Evolutionary conservation across 64 coral and sea anemone species (phyloP).

Genomic region (Cladopsammia gracilis): DNA sequence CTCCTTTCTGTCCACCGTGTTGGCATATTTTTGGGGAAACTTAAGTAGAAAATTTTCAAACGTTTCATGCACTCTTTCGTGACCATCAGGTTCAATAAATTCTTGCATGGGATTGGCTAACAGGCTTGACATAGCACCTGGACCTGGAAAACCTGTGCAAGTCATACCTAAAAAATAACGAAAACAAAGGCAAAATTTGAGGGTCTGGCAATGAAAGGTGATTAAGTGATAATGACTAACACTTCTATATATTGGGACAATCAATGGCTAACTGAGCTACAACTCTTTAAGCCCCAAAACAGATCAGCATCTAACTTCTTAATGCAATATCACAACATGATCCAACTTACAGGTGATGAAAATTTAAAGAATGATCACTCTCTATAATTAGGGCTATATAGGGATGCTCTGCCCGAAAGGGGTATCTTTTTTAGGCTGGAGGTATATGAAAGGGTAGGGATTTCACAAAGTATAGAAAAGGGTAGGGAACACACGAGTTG

Average conservation of each 20-base stretch:
- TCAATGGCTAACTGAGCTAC: too few species aligned
- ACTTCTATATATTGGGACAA: background rate
- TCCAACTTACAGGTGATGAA: too few species aligned
- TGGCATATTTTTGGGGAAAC: constrained; percentile 78
- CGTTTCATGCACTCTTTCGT: constrained; percentile 55
- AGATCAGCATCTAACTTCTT: too few species aligned
- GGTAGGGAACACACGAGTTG: too few species aligned
- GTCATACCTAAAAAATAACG: constrained; percentile 59
- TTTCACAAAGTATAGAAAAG: too few species aligned
- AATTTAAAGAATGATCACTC: too few species aligned
- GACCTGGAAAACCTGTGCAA: constrained; percentile 88
- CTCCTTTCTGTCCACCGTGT: constrained; percentile 68
- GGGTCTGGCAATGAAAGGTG: background rate
- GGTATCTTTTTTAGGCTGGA: too few species aligned
- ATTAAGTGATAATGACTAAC: background rate
- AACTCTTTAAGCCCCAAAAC: too few species aligned
- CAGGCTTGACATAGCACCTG: constrained; percentile 71
- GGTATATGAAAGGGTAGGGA: too few species aligned
- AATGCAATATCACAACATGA: too few species aligned
- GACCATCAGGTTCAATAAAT: constrained; percentile 83
- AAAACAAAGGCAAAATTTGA: background rate
- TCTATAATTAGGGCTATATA: too few species aligned
- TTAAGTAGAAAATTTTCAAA: constrained; percentile 88
- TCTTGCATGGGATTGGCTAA: constrained; percentile 94
- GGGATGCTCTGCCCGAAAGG: too few species aligned